A percentile compares a stretch with the other conserved stretches of the same genome.
phyloP scores from a whole-genome alignment of 2,113 vertebrate genomes.

The Erpornis zantholeuca region DNA sequence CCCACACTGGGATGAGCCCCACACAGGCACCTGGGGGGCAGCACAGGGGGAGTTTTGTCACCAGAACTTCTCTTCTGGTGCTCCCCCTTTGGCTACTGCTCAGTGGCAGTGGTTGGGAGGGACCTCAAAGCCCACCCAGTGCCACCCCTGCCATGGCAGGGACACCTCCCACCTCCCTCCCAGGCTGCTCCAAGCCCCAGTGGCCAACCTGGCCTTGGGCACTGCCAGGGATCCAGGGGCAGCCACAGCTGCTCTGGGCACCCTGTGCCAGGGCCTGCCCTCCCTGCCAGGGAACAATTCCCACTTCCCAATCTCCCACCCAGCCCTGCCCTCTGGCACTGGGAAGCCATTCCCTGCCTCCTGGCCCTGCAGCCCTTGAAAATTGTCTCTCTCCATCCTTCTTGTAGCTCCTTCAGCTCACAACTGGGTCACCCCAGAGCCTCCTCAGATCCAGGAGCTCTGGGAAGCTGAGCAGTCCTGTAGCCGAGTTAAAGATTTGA shows the following conservation, averaged over 20 bases:
- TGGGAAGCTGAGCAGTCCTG: rapidly evolving
- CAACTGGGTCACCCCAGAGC: rapidly evolving
- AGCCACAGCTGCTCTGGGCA: neutral
- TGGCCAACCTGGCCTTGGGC: neutral
- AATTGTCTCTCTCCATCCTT: neutral
- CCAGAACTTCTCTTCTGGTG: neutral
- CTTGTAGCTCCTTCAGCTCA: neutral
- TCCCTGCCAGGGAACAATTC: neutral
- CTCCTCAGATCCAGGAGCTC: neutral
- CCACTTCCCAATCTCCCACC: neutral
- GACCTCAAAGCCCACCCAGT: rapidly evolving
- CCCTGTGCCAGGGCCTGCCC: neutral
- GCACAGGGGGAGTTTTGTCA: neutral
- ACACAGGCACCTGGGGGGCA: no score
- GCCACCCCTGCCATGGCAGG: neutral
- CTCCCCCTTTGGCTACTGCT: neutral
- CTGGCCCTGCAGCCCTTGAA: rapidly evolving
- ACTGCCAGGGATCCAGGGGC: neutral
- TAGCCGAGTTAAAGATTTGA: neutral
- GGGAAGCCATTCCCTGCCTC: neutral
- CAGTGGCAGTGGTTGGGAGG: rapidly evolving
- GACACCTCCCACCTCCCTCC: neutral
- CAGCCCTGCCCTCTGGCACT: neutral
- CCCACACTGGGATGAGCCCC: neutral
- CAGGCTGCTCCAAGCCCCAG: neutral